Evolutionary conservation across 1,140 invertebrate species (phyloP).

Genomic region (Grapholita molesta): DNA sequence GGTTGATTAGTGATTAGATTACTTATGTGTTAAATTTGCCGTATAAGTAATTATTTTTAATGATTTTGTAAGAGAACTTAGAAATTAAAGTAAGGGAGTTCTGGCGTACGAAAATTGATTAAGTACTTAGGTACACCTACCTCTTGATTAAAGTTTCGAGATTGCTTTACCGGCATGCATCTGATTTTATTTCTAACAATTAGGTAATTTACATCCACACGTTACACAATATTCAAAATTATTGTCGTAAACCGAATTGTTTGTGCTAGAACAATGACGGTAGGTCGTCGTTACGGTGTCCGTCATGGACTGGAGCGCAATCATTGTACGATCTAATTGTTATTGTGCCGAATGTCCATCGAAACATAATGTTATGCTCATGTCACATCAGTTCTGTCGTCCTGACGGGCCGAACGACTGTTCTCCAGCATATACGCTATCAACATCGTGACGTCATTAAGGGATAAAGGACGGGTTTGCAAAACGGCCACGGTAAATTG

Average conservation of each 20-base stretch:
- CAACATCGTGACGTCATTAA: neutral
- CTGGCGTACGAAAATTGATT: no score
- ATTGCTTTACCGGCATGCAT: neutral
- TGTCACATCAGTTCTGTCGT: conserved; percentile 1
- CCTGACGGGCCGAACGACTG: neutral
- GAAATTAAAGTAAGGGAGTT: neutral
- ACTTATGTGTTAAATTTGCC: conserved; percentile 18
- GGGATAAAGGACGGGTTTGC: neutral
- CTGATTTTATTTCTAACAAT: neutral
- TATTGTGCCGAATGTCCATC: conserved; percentile 48
- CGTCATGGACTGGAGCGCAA: conserved; percentile 61
- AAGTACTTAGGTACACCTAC: no score
- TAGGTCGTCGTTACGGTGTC: conserved; percentile 45
- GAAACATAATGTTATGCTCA: conserved; percentile 23
- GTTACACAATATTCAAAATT: conserved; percentile 9
- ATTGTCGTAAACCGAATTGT: conserved; percentile 27
- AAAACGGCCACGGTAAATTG: neutral
- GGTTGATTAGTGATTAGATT: neutral
- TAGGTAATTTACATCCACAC: neutral
- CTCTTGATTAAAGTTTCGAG: no score
- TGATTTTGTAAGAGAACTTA: neutral
- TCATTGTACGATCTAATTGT: conserved; percentile 63
- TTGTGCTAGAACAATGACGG: conserved; percentile 58
- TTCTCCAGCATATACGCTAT: neutral
- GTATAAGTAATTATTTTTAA: conserved; percentile 18